Evolutionary conservation across 2,797 vertebrate genomes (phyloP), one percentile per base, ranked within the genome.

Genomic region (Erethizon dorsatum): DNA sequence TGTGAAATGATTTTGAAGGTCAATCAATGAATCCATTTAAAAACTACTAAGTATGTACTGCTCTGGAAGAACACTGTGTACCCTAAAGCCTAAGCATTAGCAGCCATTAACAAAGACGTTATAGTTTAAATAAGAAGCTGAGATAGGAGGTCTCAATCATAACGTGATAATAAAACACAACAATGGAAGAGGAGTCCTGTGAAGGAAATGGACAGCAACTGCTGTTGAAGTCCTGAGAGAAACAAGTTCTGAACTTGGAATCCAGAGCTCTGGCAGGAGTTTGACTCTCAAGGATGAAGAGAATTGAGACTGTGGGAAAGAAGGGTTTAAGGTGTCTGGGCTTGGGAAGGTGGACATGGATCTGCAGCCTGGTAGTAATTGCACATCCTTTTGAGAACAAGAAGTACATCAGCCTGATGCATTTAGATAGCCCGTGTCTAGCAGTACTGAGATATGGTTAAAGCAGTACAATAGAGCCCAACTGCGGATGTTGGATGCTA

Each of bases 1-100:
- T 77, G 89, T 28, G 28, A 90, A 95, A 86, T 61, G 17, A 41
- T 63, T 87, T 90, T 95, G 15, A 82, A 94, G 56, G 4, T 91
- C 75, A n/a, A 77, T 78, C 57, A 80, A 22, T 92, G 57, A 83
- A 88, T 86, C 57, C 26, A 56, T 91, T 92, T 24, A 91, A 84
- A 77, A 80, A 89, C 20, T 14, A 28, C 22, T 54, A 26, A 71
- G 28, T 18, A 24, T 61, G 8, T 41, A 56, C 9, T 47, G 56
- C 12, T 37, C 24, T 61, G 18, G 15, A 56, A 7, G 31, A 88
- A 90, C 13, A 31, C 31, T 11, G 4, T 59, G 7, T 20, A 63
- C 37, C 15, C 24, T 91, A 20, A 88, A 24, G 2, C 50, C 12
- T 75, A 65, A 93, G 20, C 13, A 50, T 4, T 37, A 20, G 67